Evolutionary conservation across 37 sponge, comb jelly and placozoan species (phyloP).

Genomic region (Aplysina aerophoba): DNA sequence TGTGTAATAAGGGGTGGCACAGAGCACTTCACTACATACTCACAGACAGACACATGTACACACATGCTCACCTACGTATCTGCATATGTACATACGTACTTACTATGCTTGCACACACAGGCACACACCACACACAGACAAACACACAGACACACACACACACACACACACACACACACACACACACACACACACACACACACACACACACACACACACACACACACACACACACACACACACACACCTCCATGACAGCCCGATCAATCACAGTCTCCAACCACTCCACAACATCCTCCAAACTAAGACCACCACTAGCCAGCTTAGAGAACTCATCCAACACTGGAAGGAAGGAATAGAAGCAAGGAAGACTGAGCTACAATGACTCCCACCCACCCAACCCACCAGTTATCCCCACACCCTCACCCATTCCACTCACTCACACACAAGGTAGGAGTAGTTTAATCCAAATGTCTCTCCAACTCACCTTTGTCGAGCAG

Average conservation of each 20-base stretch:
- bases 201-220: conserved; percentile 22
- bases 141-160: not conserved
- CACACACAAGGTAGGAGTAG: not conserved
- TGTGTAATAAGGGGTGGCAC: not conserved
- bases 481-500: conserved; percentile 64
- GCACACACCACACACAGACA: conserved; percentile 15
- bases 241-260: conserved; percentile 24
- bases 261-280: conserved; percentile 38
- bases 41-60: not conserved
- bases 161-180: conserved; percentile 21
- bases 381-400: not conserved
- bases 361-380: not conserved
- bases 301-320: conserved; percentile 27
- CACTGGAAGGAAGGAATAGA: conserved; percentile 38
- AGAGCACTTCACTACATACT: not conserved
- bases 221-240: conserved; percentile 6
- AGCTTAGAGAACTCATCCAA: conserved; percentile 56
- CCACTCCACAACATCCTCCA: conserved; percentile 75
- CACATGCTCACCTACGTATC: not conserved
- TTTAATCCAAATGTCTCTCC: not conserved
- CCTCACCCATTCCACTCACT: conserved; percentile 8
- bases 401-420: not conserved
- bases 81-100: not conserved
- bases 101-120: not conserved
- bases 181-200: conserved; percentile 17